Conservation (phyloP, 2,113 vertebrate genomes). For the Plecotus auritus region DNA sequence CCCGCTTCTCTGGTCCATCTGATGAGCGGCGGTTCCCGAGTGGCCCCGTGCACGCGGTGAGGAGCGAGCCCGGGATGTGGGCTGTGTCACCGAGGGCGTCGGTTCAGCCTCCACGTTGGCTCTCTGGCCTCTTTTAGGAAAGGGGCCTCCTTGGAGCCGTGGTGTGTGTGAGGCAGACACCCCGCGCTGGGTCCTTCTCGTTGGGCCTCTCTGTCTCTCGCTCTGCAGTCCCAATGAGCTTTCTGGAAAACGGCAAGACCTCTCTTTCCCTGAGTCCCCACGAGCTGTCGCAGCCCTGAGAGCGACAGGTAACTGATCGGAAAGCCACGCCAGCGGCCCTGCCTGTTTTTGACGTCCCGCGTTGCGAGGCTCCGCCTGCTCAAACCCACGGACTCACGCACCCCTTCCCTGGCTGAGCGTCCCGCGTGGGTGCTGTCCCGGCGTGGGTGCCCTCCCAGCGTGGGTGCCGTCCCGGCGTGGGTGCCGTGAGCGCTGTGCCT, state of each 20-base stretch:
- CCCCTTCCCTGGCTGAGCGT: conserved; percentile 80
- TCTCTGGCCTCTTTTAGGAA: conserved; percentile 84
- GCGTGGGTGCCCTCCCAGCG: background rate
- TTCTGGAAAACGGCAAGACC: conserved; percentile 84
- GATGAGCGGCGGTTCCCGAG: background rate
- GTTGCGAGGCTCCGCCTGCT: conserved; percentile 57
- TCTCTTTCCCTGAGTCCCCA: conserved; percentile 82
- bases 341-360: conserved; percentile 59
- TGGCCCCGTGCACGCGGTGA: accelerated
- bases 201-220: conserved; percentile 83
- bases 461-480: background rate
- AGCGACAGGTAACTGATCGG: conserved; percentile 84
- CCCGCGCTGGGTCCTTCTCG: conserved; percentile 79
- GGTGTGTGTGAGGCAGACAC: conserved; percentile 79
- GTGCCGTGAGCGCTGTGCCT: too few relatives aligned
- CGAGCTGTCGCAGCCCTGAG: conserved; percentile 82
- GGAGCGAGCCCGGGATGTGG: background rate
- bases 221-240: conserved; percentile 86
- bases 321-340: conserved; percentile 69
- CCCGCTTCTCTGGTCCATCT: background rate
- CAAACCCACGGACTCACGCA: conserved; percentile 73
- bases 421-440: background rate
- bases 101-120: conserved; percentile 72
- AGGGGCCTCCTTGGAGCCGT: conserved; percentile 81
- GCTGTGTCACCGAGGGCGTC: background rate